These are phyloP conservation scores for Nephrotoma guestfalica DNA, from an alignment of 2,888 invertebrate species.

Conservation along the genomic window DNA sequence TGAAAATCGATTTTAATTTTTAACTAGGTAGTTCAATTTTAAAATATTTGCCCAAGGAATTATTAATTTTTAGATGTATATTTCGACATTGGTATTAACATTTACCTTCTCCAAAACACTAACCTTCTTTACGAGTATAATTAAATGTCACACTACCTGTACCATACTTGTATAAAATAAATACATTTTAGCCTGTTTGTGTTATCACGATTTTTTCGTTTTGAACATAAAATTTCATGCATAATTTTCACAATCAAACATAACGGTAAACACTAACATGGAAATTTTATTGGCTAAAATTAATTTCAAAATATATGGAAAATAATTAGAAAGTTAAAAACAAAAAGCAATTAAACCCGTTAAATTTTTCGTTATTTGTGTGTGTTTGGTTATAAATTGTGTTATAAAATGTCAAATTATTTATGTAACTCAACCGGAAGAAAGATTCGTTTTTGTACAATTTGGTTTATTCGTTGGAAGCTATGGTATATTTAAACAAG, in stretches of 20 bases:
- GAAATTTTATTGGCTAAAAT: not conserved
- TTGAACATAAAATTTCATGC: not conserved
- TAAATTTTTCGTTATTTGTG: not conserved
- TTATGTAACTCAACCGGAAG: no score
- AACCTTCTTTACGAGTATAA: no score
- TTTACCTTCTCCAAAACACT: no score
- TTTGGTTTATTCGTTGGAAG: no score
- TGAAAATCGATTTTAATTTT: no score
- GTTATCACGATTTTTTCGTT: not conserved
- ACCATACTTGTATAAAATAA: not conserved
- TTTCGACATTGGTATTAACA: no score
- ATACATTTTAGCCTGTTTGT: not conserved
- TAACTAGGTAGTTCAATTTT: no score
- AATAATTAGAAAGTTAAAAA: not conserved
- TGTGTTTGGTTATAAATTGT: not conserved
- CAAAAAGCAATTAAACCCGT: not conserved
- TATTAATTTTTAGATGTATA: no score
- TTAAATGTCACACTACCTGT: no score
- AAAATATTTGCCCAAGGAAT: no score
- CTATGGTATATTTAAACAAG: no score
- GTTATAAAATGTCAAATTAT: not conserved
- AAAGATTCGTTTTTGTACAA: no score
- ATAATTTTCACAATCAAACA: not conserved
- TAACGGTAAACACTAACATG: not conserved
- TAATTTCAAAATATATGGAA: not conserved